Evolutionary conservation across 2,888 invertebrate genomes (phyloP).

Genomic region (Argyra leucocephala): DNA sequence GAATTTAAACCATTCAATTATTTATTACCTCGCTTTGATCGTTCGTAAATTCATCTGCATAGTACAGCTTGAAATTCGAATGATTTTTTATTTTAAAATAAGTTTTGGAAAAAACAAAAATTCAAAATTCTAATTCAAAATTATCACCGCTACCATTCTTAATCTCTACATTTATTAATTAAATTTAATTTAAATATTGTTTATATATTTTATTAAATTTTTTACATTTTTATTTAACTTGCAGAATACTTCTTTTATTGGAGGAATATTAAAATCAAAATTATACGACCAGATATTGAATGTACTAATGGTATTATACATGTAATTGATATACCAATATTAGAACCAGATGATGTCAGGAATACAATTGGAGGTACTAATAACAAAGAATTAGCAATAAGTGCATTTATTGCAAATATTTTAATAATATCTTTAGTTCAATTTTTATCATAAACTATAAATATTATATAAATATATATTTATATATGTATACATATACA

Average conservation of each 20-base stretch:
- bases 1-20: too few species aligned
- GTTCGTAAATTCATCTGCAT: too few species aligned
- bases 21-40: too few species aligned
- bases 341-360: constrained; percentile 72
- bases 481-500: not conserved
- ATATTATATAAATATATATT: not conserved
- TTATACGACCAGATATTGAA: constrained; percentile 83
- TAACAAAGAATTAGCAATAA: constrained; percentile 38
- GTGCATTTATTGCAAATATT: constrained; percentile 41
- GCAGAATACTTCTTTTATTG: constrained; percentile 75
- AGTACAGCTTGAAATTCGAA: too few species aligned
- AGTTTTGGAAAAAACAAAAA: too few species aligned
- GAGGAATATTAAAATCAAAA: constrained; percentile 73
- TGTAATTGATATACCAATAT: constrained; percentile 80
- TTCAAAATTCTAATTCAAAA: not conserved
- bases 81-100: too few species aligned
- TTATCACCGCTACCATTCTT: not conserved
- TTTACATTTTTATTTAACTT: constrained; percentile 26
- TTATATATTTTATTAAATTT: too few species aligned
- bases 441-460: constrained; percentile 35
- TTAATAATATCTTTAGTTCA: constrained; percentile 42
- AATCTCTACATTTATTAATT: not conserved
- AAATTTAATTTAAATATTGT: not conserved
- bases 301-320: constrained; percentile 95
- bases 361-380: constrained; percentile 48